Evolutionary conservation across 2,113 vertebrate species (phyloP).

Genomic region (Platysternon megacephalum): DNA sequence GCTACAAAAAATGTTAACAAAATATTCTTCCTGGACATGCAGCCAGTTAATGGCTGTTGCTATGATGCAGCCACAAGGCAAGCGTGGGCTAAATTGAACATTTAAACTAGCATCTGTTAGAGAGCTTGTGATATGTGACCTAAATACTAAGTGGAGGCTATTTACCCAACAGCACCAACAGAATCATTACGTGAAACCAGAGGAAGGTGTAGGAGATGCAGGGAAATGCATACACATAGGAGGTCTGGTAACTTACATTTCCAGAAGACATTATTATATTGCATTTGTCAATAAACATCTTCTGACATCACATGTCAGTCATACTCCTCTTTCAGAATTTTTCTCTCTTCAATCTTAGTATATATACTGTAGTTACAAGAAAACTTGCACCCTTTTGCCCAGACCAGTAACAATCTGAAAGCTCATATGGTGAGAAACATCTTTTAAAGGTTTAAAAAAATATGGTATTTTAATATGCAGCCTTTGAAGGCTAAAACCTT

Average conservation of each 20-base stretch:
- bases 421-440: background rate
- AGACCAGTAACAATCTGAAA: background rate
- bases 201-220: background rate
- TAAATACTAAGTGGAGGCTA: background rate
- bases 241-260: background rate
- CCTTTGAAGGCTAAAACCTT: background rate
- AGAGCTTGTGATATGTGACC: background rate
- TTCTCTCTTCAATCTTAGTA: background rate
- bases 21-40: background rate
- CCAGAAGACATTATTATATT: background rate
- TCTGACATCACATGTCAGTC: background rate
- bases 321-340: background rate
- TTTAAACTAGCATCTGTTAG: background rate
- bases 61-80: background rate
- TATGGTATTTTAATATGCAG: background rate
- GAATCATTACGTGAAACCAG: background rate
- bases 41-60: background rate
- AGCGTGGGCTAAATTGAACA: background rate
- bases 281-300: background rate
- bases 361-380: background rate
- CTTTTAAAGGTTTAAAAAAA: background rate
- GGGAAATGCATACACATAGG: background rate
- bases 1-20: background rate
- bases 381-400: background rate
- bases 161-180: background rate